Base-by-base conservation (phyloP, 1,140 invertebrate genomes). In the Melanaphis sacchari region DNA sequence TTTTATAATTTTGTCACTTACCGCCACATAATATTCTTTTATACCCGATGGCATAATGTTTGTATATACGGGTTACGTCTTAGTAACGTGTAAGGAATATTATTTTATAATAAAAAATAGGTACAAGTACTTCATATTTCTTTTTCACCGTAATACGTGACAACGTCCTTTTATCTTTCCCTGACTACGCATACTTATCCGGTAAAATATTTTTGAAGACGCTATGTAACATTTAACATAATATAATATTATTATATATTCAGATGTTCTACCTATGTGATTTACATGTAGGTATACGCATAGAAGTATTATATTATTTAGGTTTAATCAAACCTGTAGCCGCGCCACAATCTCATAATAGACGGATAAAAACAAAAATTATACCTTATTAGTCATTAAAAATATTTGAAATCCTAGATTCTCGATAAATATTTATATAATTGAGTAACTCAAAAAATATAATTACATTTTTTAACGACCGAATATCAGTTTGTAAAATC, bases 1-100 rank as follows among this genome's bases (percentile, higher is more conserved):
- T 76, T 76, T 76, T 76, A n/a, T 76, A n/a, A 76, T 76, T 76
- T 76, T n/a, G 31, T 76, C 59, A 76, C 31, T 76, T 76, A n/a
- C 59, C 59, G n/a, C 31, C 59, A n/a, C 31, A 76, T n/a, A n/a
- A 18, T 21, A 76, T 36, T 76, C 31, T n/a, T 76, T 36, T n/a
- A 76, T 76, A 21, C n/a, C 31, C 59, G 15, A n/a, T 76, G 31
- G n/a, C n/a, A 76, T 76, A 76, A 5, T n/a, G 59, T 76, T 76
- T 15, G 15, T 18, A 15, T 76, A n/a, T 76, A n/a, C n/a, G 8
- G 15, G 59, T 76, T 76, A 76, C 59, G 18, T n/a, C 31, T 3
- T 36, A 38, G n/a, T 82, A 82, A 82, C 76, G 36, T 82, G 76
- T 38, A 38, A 82, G 8, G 76, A 82, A 82, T 82, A 76, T n/a